A percentile compares a stretch with the other conserved stretches of the same genome.
phyloP scores from a whole-genome alignment of 1,140 invertebrate genomes.

The Drosophila nasuta region DNA sequence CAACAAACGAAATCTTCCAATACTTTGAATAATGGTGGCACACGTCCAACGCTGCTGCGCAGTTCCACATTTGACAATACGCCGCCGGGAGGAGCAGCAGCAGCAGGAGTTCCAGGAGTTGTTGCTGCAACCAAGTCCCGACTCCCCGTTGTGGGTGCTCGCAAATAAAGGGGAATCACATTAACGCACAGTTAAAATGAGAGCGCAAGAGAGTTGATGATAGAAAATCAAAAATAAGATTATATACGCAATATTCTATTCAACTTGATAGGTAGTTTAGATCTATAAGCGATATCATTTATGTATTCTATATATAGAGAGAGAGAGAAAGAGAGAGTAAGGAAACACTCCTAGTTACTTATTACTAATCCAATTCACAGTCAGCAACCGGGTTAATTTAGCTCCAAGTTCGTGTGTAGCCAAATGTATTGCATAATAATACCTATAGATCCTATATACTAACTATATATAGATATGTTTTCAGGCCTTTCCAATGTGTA shows the following conservation, averaged over 20 bases:
- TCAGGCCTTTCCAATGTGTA: slow-evolving; percentile 72
- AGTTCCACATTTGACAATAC: slow-evolving; percentile 91
- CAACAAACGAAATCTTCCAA: slow-evolving; percentile 75
- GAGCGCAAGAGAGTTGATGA: slow-evolving; percentile 18
- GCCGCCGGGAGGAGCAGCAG: slow-evolving; percentile 62
- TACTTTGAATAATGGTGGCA: slow-evolving; percentile 44
- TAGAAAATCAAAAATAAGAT: slow-evolving; percentile 55
- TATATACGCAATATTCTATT: slow-evolving; percentile 41
- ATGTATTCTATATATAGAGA: no score
- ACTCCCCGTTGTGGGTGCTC: slow-evolving; percentile 52
- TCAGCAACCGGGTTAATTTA: slow-evolving; percentile 38
- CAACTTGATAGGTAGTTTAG: slow-evolving; percentile 42
- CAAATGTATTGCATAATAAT: slow-evolving; percentile 76
- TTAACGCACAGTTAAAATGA: slow-evolving; percentile 38
- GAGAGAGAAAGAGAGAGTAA: slow-evolving; percentile 1
- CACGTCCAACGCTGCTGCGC: slow-evolving; percentile 85
- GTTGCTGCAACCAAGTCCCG: slow-evolving; percentile 40
- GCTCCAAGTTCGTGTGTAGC: slow-evolving; percentile 69
- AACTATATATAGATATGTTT: slow-evolving; percentile 19
- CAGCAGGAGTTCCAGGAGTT: not conserved
- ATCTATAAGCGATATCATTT: slow-evolving; percentile 40
- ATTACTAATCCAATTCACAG: slow-evolving; percentile 66
- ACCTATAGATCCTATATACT: slow-evolving; percentile 28
- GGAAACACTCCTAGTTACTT: slow-evolving; percentile 56
- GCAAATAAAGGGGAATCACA: slow-evolving; percentile 23